A percentile compares a stretch with the other conserved stretches of the same genome.
Evolutionary conservation across 2,797 vertebrate species (phyloP).

Genomic region (Etheostoma perlongum): DNA sequence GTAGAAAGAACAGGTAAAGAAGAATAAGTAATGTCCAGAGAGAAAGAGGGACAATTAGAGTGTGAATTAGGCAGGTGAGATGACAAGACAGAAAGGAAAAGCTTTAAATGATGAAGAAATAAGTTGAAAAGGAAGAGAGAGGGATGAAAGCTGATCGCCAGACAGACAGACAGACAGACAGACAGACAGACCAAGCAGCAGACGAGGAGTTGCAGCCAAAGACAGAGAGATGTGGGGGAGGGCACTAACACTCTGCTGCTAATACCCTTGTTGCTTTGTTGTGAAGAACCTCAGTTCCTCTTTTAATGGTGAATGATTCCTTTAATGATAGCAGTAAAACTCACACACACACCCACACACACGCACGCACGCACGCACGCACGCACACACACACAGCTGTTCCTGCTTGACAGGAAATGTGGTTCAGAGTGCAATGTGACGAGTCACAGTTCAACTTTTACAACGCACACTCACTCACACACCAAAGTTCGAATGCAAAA

Average conservation of each 20-base stretch:
- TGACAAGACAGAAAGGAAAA: slow-evolving; percentile 5
- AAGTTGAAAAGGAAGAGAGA: slow-evolving; percentile 14
- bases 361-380: slow-evolving; percentile 34
- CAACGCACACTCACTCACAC: slow-evolving; percentile 47
- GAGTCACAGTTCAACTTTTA: slow-evolving; percentile 76
- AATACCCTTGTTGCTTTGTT: slow-evolving; percentile 80
- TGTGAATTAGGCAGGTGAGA: neutral
- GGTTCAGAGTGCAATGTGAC: slow-evolving; percentile 66
- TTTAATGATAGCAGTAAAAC: slow-evolving; percentile 81
- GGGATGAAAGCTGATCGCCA: slow-evolving; percentile 32
- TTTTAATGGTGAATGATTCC: slow-evolving; percentile 76
- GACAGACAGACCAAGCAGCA: slow-evolving; percentile 33
- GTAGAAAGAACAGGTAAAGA: neutral
- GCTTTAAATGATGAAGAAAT: slow-evolving; percentile 17
- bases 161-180: slow-evolving; percentile 21
- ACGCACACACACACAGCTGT: slow-evolving; percentile 38
- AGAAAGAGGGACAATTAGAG: neutral
- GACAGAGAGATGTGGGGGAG: slow-evolving; percentile 61
- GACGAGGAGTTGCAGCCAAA: slow-evolving; percentile 55
- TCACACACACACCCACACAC: slow-evolving; percentile 34
- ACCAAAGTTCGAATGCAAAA: slow-evolving; percentile 58
- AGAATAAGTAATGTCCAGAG: neutral
- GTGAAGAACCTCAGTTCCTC: slow-evolving; percentile 71
- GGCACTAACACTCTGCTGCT: slow-evolving; percentile 74
- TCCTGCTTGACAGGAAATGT: slow-evolving; percentile 71